Conservation (phyloP, 2,888 invertebrate genomes). For the Temnothorax unifasciatus region DNA sequence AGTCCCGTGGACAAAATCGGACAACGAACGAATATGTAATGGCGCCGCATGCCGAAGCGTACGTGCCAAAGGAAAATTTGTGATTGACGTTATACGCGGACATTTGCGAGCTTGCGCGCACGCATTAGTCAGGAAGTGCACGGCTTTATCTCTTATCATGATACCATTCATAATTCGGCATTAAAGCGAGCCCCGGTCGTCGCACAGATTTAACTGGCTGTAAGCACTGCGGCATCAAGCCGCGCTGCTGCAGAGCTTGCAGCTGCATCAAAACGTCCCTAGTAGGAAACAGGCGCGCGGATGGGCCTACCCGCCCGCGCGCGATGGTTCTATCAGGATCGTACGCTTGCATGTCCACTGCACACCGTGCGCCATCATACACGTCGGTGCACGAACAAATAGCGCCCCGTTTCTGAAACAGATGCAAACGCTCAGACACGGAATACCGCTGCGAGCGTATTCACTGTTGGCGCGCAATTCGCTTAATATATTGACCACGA, state of each 20-base stretch:
- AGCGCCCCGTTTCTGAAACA: slow-evolving; percentile 50
- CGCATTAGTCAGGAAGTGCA: slow-evolving; percentile 32
- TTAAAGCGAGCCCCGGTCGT: slow-evolving; percentile 44
- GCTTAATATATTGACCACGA: slow-evolving; percentile 44
- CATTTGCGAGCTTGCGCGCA: background rate
- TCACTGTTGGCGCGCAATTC: slow-evolving; percentile 12
- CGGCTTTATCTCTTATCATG: slow-evolving; percentile 43
- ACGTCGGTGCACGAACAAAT: slow-evolving; percentile 55
- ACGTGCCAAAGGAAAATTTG: slow-evolving; percentile 16
- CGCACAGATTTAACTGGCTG: slow-evolving; percentile 45
- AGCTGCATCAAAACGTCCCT: background rate
- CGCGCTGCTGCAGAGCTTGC: background rate
- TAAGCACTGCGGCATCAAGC: slow-evolving; percentile 41
- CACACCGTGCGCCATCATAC: slow-evolving; percentile 46
- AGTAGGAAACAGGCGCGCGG: background rate
- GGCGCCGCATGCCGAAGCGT: background rate
- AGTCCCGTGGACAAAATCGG: background rate
- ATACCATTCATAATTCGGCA: slow-evolving; percentile 55
- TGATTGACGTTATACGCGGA: slow-evolving; percentile 28
- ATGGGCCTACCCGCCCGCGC: slow-evolving; percentile 42
- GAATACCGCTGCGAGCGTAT: slow-evolving; percentile 31
- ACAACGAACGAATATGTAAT: background rate
- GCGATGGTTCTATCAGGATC: slow-evolving; percentile 34
- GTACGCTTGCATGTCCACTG: slow-evolving; percentile 52
- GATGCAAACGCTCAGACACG: slow-evolving; percentile 46